phyloP scores from a whole-genome alignment of 1,140 invertebrate genomes.

The Drusus annulatus region DNA sequence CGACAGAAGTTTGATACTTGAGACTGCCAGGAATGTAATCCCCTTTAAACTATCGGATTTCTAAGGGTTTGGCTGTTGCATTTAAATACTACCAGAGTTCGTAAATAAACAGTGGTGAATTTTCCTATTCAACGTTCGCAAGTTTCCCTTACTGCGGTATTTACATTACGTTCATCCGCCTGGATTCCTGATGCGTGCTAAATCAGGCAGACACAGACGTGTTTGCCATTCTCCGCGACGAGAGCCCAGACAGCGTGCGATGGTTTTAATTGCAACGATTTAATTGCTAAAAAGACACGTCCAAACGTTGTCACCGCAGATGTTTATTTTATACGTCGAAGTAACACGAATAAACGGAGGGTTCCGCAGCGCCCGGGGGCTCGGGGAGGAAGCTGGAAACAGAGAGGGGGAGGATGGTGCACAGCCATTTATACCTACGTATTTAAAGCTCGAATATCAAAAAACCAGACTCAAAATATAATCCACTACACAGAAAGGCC shows the following conservation, averaged over 20 bases:
- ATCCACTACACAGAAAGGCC: not conserved
- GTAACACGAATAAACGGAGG: conserved; percentile 35
- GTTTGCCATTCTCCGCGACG: not conserved
- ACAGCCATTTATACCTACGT: not conserved
- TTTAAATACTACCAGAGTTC: not conserved
- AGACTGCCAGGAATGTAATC: no score
- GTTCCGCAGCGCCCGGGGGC: conserved; percentile 24
- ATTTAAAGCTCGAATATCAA: not conserved
- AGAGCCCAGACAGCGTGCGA: conserved; percentile 5
- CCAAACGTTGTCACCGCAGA: conserved; percentile 45
- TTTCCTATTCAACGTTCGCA: not conserved
- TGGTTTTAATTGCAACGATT: conserved; percentile 42
- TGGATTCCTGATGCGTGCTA: conserved; percentile 6
- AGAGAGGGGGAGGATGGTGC: no score
- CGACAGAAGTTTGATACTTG: no score
- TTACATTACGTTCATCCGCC: not conserved
- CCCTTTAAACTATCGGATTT: no score
- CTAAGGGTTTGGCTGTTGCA: no score
- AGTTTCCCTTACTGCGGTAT: not conserved
- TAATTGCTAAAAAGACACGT: conserved; percentile 44
- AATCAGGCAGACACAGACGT: not conserved
- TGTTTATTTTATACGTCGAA: conserved; percentile 46
- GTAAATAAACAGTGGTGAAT: not conserved
- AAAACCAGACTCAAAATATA: not conserved
- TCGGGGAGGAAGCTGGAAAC: not conserved